These are phyloP conservation scores for Desmodus rotundus DNA, from an alignment of 2,113 vertebrate genomes.

Conservation along the genomic window DNA sequence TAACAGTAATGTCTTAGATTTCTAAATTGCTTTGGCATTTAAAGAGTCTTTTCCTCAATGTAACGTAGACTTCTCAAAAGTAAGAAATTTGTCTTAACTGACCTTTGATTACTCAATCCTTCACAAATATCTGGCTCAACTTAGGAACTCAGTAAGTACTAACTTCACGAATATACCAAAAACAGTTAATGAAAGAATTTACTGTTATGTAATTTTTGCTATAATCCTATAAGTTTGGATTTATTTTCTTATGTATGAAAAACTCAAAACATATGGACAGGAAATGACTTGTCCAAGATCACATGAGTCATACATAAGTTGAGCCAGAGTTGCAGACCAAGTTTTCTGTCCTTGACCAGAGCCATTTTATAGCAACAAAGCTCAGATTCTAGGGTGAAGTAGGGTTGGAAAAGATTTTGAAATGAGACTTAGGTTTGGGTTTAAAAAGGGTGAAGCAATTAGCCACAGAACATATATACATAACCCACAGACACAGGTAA, in stretches of 20 bases:
- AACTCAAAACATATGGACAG: neutral
- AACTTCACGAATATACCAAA: neutral
- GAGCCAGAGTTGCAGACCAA: neutral
- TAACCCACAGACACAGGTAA: too few relatives aligned
- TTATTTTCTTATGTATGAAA: neutral
- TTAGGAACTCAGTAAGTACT: neutral
- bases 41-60: neutral
- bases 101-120: neutral
- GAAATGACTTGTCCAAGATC: neutral
- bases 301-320: neutral
- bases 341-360: neutral
- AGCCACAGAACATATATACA: too few relatives aligned
- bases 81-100: neutral
- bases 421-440: neutral
- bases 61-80: neutral
- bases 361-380: neutral
- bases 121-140: neutral
- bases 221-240: neutral
- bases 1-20: neutral
- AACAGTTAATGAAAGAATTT: neutral
- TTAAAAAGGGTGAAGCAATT: neutral
- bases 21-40: neutral
- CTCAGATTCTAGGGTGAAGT: neutral
- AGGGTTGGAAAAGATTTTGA: neutral
- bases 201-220: neutral